phyloP scores from a whole-genome alignment of 1,140 invertebrate species.

The Leptopilina boulardi region DNA sequence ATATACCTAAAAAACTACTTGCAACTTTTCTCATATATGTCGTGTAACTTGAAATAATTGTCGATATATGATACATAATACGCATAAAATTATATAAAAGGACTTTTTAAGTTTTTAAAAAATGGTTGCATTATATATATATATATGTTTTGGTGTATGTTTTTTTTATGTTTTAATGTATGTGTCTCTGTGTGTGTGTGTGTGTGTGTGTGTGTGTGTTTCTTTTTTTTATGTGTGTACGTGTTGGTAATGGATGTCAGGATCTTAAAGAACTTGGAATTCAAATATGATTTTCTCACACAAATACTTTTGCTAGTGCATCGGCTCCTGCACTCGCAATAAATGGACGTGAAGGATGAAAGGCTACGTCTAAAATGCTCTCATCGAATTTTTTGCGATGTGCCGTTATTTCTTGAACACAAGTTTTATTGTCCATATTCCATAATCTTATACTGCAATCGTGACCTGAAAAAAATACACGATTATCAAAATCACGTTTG shows the following conservation, averaged over 20 bases:
- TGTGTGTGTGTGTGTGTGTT: no score
- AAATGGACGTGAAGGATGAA: constrained; percentile 98
- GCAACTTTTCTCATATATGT: constrained; percentile 10
- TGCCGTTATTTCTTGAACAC: constrained; percentile 99
- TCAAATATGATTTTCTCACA: constrained; percentile 74
- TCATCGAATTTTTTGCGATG: constrained; percentile 99
- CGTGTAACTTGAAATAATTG: constrained; percentile 18
- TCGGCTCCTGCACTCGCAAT: constrained; percentile 99
- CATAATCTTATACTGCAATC: constrained; percentile 99
- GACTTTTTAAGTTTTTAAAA: constrained; percentile 12
- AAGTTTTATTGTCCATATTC: constrained; percentile 99
- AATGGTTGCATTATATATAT: constrained; percentile 28
- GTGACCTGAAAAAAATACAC: constrained; percentile 82
- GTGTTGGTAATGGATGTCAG: background rate
- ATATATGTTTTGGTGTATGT: constrained; percentile 1
- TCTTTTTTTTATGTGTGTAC: background rate
- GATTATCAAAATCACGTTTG: background rate
- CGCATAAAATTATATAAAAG: constrained; percentile 30
- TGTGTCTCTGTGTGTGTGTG: no score
- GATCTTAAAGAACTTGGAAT: background rate
- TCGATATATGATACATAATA: constrained; percentile 30
- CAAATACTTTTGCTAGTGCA: constrained; percentile 98
- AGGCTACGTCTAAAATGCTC: constrained; percentile 98
- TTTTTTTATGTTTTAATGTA: background rate
- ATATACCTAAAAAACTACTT: constrained; percentile 24